Conservation (phyloP, 2,888 invertebrate species). For the Pristionchus maxplancki region DNA sequence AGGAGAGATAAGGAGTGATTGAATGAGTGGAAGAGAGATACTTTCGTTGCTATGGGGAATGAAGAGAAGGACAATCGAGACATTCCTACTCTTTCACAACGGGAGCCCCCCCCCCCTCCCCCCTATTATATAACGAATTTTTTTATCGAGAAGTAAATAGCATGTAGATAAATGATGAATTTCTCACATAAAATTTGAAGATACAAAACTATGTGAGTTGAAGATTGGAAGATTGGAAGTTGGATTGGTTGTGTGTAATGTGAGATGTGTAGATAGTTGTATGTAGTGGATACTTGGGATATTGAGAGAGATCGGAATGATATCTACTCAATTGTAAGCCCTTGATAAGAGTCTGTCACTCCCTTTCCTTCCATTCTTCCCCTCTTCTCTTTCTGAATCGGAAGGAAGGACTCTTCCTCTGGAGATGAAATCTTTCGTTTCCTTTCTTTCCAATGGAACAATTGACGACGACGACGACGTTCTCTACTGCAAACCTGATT, state of each 20-base stretch:
- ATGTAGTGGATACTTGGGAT: background rate
- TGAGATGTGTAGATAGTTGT: background rate
- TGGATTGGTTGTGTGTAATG: background rate
- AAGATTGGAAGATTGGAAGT: background rate
- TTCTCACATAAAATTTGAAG: too few species aligned
- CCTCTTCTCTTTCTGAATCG: background rate
- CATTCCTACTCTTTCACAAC: background rate
- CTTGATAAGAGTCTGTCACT: background rate
- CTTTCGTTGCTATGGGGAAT: slow-evolving; percentile 38
- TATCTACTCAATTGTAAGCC: background rate
- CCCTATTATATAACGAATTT: too few species aligned
- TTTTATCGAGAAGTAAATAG: too few species aligned
- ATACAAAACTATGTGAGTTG: too few species aligned
- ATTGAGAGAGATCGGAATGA: background rate
- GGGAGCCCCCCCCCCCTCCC: too few species aligned
- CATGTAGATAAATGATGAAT: too few species aligned
- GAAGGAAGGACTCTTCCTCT: background rate
- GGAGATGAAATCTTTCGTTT: slow-evolving; percentile 1
- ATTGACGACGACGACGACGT: background rate
- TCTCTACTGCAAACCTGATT: background rate
- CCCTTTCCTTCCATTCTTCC: slow-evolving; percentile 4
- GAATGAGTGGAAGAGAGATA: background rate
- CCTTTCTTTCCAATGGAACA: background rate
- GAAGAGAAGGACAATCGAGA: background rate
- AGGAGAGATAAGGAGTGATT: slow-evolving; percentile 43